Evolutionary conservation across 2,797 vertebrate species (phyloP).

Genomic region (Buceros bicornis): DNA sequence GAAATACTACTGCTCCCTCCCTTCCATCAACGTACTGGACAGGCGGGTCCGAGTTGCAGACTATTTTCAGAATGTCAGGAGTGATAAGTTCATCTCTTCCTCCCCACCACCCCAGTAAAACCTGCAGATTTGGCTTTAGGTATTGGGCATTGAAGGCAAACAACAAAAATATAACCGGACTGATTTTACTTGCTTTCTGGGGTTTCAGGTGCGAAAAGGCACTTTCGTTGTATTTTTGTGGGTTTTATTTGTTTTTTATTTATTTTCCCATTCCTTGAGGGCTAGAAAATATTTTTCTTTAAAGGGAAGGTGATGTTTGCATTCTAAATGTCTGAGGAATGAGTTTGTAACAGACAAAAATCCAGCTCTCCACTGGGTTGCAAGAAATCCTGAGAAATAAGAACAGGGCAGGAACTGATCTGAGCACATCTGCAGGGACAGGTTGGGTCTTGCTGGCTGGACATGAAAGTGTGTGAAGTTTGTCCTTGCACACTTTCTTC

Average conservation of each 20-base stretch:
- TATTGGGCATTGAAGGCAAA: not conserved
- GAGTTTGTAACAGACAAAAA: not conserved
- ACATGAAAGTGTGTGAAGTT: not conserved
- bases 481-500: not conserved
- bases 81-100: slow-evolving; percentile 13
- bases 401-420: not conserved
- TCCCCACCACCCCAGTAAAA: not conserved
- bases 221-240: not conserved
- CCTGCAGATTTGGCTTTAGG: not conserved
- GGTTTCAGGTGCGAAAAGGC: not conserved
- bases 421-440: not conserved
- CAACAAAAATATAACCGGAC: not conserved
- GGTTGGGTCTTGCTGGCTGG: not conserved
- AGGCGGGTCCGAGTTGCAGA: not conserved
- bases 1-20: slow-evolving; percentile 43
- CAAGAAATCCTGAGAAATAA: not conserved
- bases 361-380: not conserved
- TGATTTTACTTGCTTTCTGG: slow-evolving; percentile 8
- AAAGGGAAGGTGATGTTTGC: not conserved
- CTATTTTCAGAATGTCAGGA: not conserved
- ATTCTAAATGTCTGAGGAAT: not conserved
- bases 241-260: not conserved
- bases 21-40: not conserved
- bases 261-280: not conserved
- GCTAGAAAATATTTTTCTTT: not conserved